Percentiles rank a stretch among this genome's conserved stretches.
phyloP scores from a whole-genome alignment of 23 tunicate genomes.

The Phallusia fumigata region DNA sequence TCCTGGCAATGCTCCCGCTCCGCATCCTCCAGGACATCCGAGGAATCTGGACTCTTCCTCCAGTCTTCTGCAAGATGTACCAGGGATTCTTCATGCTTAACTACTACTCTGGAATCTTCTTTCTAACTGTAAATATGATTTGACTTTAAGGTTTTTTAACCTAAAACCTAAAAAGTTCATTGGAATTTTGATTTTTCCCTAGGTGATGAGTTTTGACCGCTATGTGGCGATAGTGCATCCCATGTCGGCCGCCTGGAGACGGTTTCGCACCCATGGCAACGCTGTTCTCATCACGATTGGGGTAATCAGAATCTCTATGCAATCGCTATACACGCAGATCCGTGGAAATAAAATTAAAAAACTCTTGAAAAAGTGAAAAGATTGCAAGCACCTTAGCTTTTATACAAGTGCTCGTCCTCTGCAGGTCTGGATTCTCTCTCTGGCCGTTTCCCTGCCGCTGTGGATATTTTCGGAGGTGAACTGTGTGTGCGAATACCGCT shows the following conservation, averaged over 20 bases:
- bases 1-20: conserved; percentile 64
- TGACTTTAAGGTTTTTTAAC: too few species aligned
- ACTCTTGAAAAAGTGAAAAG: too few species aligned
- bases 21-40: conserved; percentile 26
- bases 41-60: conserved; percentile 49
- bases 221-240: conserved; percentile 83
- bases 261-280: conserved; percentile 51
- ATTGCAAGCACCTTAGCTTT: background rate
- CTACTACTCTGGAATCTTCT: conserved; percentile 81
- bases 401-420: background rate
- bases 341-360: too few species aligned
- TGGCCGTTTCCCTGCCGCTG: conserved; percentile 43
- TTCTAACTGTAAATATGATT: conserved; percentile 60
- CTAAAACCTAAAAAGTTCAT: too few species aligned
- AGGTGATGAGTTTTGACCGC: conserved; percentile 94
- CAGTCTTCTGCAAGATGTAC: conserved; percentile 24
- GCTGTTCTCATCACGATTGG: conserved; percentile 43
- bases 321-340: background rate
- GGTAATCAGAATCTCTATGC: conserved; percentile 49
- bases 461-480: conserved; percentile 36
- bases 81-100: conserved; percentile 66
- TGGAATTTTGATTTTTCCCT: background rate
- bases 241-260: conserved; percentile 59
- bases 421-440: conserved; percentile 56
- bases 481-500: conserved; percentile 37